Evolutionary conservation across 2,888 invertebrate genomes (phyloP), one percentile per base, ranked within the genome.

Genomic region (Phrixothrix hirtus): DNA sequence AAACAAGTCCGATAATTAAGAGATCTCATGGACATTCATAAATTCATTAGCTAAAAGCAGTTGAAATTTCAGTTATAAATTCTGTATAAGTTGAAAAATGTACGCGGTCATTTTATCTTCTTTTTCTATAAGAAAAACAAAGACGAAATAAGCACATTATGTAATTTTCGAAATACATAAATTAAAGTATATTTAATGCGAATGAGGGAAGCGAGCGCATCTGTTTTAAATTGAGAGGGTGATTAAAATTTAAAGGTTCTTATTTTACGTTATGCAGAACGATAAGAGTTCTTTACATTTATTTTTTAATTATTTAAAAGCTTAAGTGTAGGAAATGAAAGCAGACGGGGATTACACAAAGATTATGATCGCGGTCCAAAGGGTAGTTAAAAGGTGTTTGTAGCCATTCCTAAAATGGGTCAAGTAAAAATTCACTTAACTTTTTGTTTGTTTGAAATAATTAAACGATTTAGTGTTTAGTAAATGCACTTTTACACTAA

Each of bases 191-290:
- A 60, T 57, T 61, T 55, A 51, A 53, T 42, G 55, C 46, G 44
- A 49, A 38, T 31, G 30, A 48, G 51, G 38, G 50, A 42, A 45
- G 47, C 46, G 41, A 55, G 55, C 56, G 59, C 62, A 59, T 62
- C 62, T 61, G 59, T 60, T 64, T 62, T 60, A 60, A 59, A 63
- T 63, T 55, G 60, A 58, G 53, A 49, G 46, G 57, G 54, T 51
- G 56, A 61, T 61, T 61, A 60, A 60, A 63, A 61, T 63, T 63
- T 63, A 60, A 62, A 60, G 57, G 56, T 50, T 52, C 60, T 62
- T 59, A 60, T 57, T 60, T 58, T 48, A 57, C 56, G 43, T 59
- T 58, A 61, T 58, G 58, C 50, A 53, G 53, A 47, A 42, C 57
- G 48, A 55, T 55, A 55, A 57, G 51, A 51, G 55, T 53, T 53